A percentile compares a stretch with the other conserved stretches of the same genome.
Conservation (phyloP, 2,888 invertebrate genomes). For the Heliconius erato region DNA sequence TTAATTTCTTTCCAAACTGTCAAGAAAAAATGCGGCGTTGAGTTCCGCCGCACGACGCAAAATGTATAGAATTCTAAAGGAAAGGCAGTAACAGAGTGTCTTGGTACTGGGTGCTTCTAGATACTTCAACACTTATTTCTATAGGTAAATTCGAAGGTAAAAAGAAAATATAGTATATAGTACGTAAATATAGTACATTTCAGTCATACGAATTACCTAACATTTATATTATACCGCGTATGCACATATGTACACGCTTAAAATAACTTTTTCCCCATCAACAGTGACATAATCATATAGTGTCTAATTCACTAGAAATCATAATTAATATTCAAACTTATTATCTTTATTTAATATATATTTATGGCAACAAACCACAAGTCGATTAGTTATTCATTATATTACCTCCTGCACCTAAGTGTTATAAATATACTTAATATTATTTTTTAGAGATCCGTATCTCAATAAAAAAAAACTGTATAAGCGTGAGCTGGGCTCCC, state of each 20-base stretch:
- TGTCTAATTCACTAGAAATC: constrained; percentile 2
- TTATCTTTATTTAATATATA: neutral
- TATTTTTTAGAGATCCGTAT: neutral
- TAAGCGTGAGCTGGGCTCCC: too few relatives aligned
- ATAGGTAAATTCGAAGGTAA: too few relatives aligned
- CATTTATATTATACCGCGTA: neutral
- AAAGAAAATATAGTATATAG: too few relatives aligned
- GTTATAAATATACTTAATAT: neutral
- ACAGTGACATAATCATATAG: neutral
- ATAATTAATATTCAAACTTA: neutral
- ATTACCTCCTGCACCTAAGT: neutral
- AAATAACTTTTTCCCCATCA: constrained; percentile 15
- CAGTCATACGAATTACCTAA: neutral
- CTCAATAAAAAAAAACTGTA: too few relatives aligned
- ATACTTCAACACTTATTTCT: neutral
- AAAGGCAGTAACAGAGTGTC: neutral
- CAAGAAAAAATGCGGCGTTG: neutral
- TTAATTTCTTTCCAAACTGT: too few relatives aligned
- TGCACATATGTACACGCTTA: neutral
- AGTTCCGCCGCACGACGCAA: neutral
- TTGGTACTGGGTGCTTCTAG: neutral
- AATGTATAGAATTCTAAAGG: neutral
- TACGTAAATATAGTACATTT: neutral
- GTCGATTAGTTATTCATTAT: neutral
- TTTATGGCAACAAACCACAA: neutral